Base-by-base conservation (phyloP, 2,113 vertebrate species). In the Melospiza georgiana region DNA sequence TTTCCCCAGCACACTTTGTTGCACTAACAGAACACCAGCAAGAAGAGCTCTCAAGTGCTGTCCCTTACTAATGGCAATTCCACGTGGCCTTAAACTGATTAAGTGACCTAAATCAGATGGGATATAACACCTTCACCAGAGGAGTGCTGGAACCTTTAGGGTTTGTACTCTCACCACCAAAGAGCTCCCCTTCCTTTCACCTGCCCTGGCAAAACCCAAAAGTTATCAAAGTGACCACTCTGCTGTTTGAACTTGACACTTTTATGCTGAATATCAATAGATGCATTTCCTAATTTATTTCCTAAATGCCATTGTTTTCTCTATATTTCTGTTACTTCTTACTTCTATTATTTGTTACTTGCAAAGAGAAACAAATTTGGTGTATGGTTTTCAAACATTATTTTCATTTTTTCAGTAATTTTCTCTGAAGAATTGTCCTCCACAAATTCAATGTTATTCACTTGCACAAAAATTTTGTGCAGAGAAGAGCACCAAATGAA, bases 41-140 rank as follows among this genome's bases (percentile, higher is more conserved):
- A 71, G 66, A 74, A 49, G 12, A 74, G 11, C 63, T 52, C 33
- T 58, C 35, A 22, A 66, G 21, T 46, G 51, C 44, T 92, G 63
- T 31, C 68, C 51, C 46, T 93, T 59, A 49, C 35, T 87, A 88
- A 69, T 11, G 49, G 87, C 51, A 91, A 73, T 65, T 86, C 89
- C 78, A 77, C 8, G 0, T 43, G 30, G 66, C 39, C 51, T 91
- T 87, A 85, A 95, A 94, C 63, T 83, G 78, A 87, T 89, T 65
- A 94, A 87, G 49, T 37, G 43, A 80, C 63, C 75, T 92, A 75
- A 75, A 91, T 78, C 55, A 95, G 59, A 37, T 22, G 46, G 86
- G 83, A 39, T 15, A 4, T 3, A 80, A 86, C 15, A 7, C 72
- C 55, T 77, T 27, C 58, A 23, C 48, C 6, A 6, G 19, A 33